phyloP scores from a whole-genome alignment of 92 coral and sea anemone genomes.

The Muricea muricata region DNA sequence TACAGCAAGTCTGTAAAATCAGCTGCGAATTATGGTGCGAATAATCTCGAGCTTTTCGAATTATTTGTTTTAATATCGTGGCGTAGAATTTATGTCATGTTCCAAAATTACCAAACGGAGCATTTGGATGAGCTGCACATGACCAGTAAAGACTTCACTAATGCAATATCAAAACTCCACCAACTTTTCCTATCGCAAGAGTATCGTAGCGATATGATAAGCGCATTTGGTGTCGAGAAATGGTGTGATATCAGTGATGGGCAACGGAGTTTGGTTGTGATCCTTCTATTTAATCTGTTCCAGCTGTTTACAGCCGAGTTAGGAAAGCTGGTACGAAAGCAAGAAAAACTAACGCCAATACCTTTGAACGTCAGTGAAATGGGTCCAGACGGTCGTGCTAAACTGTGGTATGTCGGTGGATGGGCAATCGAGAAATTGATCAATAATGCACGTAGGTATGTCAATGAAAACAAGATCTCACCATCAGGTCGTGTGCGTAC shows the following conservation, averaged over 20 bases:
- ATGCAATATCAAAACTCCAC: background rate
- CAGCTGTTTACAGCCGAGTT: background rate
- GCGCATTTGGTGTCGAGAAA: background rate
- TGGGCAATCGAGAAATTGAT: background rate
- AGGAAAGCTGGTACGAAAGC: background rate
- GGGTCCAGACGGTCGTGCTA: background rate
- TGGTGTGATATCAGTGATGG: slow-evolving; percentile 2
- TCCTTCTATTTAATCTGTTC: background rate
- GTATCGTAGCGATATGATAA: background rate
- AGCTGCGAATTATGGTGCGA: background rate
- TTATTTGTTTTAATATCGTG: background rate
- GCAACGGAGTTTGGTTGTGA: background rate
- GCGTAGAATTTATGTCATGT: background rate
- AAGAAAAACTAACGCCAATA: background rate
- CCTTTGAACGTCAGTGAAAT: background rate
- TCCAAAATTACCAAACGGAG: background rate
- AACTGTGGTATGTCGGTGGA: background rate
- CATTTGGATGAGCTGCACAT: background rate
- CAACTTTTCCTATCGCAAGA: background rate
- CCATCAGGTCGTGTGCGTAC: too few species aligned
- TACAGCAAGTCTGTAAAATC: background rate
- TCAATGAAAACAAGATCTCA: too few species aligned
- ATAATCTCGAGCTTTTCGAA: background rate
- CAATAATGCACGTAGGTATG: too few species aligned
- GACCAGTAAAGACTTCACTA: background rate